Evolutionary conservation across 1,140 invertebrate species (phyloP).

Genomic region (Samia ricini): DNA sequence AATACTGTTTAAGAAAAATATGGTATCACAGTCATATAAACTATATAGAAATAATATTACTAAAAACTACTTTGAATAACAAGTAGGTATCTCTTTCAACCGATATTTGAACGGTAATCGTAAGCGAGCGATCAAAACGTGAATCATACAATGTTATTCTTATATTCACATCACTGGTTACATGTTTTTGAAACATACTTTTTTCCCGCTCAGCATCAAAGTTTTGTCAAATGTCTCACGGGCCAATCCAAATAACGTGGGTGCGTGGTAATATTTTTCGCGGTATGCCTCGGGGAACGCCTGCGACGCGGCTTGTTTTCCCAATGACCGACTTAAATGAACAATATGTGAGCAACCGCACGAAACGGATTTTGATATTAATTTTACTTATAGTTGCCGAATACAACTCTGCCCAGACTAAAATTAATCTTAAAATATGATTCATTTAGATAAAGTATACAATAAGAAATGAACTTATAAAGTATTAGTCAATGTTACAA

Average conservation of each 20-base stretch:
- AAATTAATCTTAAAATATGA: neutral
- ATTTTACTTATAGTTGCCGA: neutral
- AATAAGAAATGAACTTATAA: too few relatives aligned
- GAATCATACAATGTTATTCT: neutral
- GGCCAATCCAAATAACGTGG: constrained; percentile 34
- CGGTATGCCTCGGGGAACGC: constrained; percentile 9
- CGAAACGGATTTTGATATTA: neutral
- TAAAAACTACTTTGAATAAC: neutral
- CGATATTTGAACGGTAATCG: neutral
- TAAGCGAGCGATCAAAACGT: neutral
- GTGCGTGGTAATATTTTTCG: constrained; percentile 35
- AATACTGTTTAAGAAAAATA: too few relatives aligned
- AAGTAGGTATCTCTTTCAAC: neutral
- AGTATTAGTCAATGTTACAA: too few relatives aligned
- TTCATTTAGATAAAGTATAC: too few relatives aligned
- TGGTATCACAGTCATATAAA: too few relatives aligned
- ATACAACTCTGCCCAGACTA: neutral
- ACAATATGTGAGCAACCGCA: constrained; percentile 17
- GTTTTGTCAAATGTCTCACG: constrained; percentile 38
- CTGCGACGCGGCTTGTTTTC: neutral
- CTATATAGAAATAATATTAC: too few relatives aligned
- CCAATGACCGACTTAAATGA: constrained; percentile 18
- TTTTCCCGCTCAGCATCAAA: constrained; percentile 24
- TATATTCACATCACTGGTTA: neutral
- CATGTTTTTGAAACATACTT: neutral